These are phyloP conservation scores for Bugulina stolonifera DNA, from an alignment of 2,888 invertebrate genomes.

Conservation along the genomic window DNA sequence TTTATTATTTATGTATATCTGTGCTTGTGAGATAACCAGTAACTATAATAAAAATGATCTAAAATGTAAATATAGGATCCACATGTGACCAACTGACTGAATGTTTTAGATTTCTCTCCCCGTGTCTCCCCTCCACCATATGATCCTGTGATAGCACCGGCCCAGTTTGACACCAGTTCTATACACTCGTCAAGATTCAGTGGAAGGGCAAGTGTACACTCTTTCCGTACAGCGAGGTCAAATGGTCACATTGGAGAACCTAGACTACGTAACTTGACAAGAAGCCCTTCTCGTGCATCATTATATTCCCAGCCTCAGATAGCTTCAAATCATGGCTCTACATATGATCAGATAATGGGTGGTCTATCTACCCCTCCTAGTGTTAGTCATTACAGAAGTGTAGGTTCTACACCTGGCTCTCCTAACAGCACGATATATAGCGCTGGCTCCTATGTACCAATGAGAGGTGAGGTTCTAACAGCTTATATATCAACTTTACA, in stretches of 20 bases:
- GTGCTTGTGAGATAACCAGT: too few relatives aligned
- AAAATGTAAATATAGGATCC: too few relatives aligned
- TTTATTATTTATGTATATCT: too few relatives aligned
- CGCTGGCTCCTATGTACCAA: background rate
- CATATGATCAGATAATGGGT: background rate
- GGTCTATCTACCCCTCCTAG: background rate
- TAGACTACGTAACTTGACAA: background rate
- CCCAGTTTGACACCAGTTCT: background rate
- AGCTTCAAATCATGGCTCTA: background rate
- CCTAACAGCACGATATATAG: constrained; percentile 15
- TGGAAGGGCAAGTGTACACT: background rate
- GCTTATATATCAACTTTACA: too few relatives aligned
- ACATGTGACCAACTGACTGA: too few relatives aligned
- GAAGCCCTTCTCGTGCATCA: background rate
- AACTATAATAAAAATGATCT: too few relatives aligned
- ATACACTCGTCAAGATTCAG: background rate
- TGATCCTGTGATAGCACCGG: background rate
- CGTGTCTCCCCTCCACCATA: background rate
- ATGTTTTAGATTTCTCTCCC: too few relatives aligned
- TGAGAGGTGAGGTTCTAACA: background rate
- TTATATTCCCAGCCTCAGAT: background rate
- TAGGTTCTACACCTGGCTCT: constrained; percentile 5
- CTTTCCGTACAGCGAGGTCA: background rate
- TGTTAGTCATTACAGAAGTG: constrained; percentile 11
- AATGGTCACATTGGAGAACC: background rate